A percentile compares a stretch with the other conserved stretches of the same genome.
These are phyloP conservation scores for Sturnira hondurensis DNA, from an alignment of 2,113 vertebrate genomes.

Conservation along the genomic window DNA sequence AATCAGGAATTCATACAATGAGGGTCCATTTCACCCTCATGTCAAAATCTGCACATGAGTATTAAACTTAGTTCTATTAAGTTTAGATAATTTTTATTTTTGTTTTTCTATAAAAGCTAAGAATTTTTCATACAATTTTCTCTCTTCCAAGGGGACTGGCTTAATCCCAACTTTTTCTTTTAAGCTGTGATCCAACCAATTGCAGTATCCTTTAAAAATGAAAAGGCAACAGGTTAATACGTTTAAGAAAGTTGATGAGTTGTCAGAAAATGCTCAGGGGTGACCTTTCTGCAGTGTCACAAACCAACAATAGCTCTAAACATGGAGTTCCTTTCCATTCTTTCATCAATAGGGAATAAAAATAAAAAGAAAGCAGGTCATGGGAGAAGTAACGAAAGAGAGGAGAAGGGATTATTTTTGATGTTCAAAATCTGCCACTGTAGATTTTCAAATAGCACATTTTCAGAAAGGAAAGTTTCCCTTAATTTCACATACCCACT, in stretches of 20 bases:
- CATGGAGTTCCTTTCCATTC: background rate
- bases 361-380: background rate
- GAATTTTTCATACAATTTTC: conserved; percentile 44
- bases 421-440: conserved; percentile 36
- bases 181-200: conserved; percentile 46
- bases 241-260: conserved; percentile 49
- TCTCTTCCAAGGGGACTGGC: conserved; percentile 50
- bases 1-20: conserved; percentile 51
- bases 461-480: conserved; percentile 25
- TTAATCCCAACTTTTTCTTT: conserved; percentile 48
- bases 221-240: conserved; percentile 49
- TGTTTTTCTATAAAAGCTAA: conserved; percentile 15
- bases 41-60: conserved; percentile 44
- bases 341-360: conserved; percentile 27
- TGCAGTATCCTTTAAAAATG: conserved; percentile 50
- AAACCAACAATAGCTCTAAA: conserved; percentile 46
- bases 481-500: background rate
- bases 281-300: background rate
- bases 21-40: conserved; percentile 31
- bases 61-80: background rate
- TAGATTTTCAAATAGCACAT: conserved; percentile 29
- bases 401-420: conserved; percentile 40
- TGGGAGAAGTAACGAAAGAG: conserved; percentile 29
- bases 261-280: conserved; percentile 49
- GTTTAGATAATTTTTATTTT: conserved; percentile 27